Base-by-base conservation (phyloP, 2,888 invertebrate genomes). In the Eucera pruinosa region DNA sequence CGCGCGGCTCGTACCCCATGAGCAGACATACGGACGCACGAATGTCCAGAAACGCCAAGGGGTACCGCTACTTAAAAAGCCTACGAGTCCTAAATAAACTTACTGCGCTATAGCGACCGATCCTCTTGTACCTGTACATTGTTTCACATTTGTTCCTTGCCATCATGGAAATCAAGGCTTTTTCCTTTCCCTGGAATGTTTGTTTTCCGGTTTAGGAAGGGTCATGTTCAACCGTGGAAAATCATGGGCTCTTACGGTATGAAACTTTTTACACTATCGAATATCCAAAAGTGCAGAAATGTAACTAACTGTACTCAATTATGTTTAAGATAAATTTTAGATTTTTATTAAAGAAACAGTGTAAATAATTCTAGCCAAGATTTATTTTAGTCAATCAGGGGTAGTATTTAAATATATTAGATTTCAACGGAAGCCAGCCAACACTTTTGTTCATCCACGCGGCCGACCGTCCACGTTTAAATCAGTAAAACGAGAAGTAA, bases 1-100 rank as follows among this genome's bases (percentile, higher is more conserved):
- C 81, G 87, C 86, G 85, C 88, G 88, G 87, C 85, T 87, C 87
- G 89, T 86, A 88, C 89, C 88, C 58, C 80, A 84, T 86, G 80
- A 82, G 82, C 82, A 84, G 80, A 84, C 83, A 66, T 80, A 80
- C 80, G 70, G 82, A 76, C 82, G 75, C 76, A 82, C 78, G 83
- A 77, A 81, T 80, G 83, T 80, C 67, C 69, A 60, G 72, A 65
- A 68, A 82, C 57, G 64, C 77, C 75, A 82, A 81, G 82, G 83
- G 79, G 77, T 85, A 85, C 86, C 86, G 86, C 86, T 86, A 84
- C 82, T 85, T 81, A 78, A 81, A 71, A 76, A 79, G 47, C 70
- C 58, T 47, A 7, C 13, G 39, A 25, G 33, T 64, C 83, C 83
- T 77, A 81, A 83, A 80, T 78, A 80, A 82, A 85, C 82, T 45